Evolutionary conservation across 2,888 invertebrate genomes (phyloP).

Genomic region (Nematopogon swammerdamellus): DNA sequence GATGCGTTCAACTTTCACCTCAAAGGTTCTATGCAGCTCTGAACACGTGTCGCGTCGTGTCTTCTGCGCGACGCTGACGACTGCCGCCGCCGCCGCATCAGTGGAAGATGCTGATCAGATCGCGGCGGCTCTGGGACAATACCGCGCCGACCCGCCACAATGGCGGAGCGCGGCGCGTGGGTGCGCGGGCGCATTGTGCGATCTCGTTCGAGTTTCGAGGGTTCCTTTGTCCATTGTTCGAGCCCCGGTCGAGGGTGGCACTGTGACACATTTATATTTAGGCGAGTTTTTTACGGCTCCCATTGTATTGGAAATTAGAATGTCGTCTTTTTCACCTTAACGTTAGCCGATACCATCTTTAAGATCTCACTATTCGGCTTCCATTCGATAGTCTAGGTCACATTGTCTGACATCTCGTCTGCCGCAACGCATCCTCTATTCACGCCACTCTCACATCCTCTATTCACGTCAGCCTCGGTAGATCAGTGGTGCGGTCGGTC

Average conservation of each 20-base stretch:
- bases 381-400: background rate
- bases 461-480: no score
- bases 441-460: background rate
- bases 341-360: background rate
- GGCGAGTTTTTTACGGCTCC: constrained; percentile 46
- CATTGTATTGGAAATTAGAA: constrained; percentile 52
- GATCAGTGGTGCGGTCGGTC: no score
- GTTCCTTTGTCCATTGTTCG: constrained; percentile 49
- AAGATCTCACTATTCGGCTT: background rate
- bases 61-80: no score
- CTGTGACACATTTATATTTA: constrained; percentile 53
- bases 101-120: constrained; percentile 16
- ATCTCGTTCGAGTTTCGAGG: constrained; percentile 20
- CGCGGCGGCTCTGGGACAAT: constrained; percentile 19
- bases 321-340: background rate
- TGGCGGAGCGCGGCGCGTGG: constrained; percentile 20
- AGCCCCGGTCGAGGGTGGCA: constrained; percentile 41
- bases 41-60: constrained; percentile 21
- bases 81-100: no score
- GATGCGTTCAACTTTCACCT: constrained; percentile 51
- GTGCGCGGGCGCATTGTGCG: constrained; percentile 38
- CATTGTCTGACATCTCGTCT: no score
- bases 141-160: constrained; percentile 15
- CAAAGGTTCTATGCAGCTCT: constrained; percentile 27
- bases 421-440: background rate